Percentiles rank a stretch among this genome's conserved stretches.
Evolutionary conservation across 2,797 vertebrate genomes (phyloP).

Genomic region (Ficedula albicollis): DNA sequence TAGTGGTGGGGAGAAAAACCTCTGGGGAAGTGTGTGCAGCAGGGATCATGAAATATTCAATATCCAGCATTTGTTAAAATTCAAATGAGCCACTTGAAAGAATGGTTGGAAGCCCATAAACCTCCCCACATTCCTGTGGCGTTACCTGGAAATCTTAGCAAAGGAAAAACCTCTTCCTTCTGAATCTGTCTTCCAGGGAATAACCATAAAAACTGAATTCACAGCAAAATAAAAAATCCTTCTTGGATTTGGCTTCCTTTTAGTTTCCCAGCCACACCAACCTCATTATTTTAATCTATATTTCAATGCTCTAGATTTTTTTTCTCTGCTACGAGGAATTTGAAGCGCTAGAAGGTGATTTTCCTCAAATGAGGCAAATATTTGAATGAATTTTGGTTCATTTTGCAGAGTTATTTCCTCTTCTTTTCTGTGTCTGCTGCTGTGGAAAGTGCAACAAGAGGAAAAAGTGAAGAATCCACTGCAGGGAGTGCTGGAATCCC

Average conservation of each 20-base stretch:
- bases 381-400: not conserved
- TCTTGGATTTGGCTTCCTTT: accelerated
- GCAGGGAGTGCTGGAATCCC: not conserved
- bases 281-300: not conserved
- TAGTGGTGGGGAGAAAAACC: not conserved
- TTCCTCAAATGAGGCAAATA: not conserved
- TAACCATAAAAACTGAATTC: not conserved
- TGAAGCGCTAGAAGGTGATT: not conserved
- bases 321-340: not conserved
- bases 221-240: not conserved
- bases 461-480: conserved; percentile 24
- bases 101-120: not conserved
- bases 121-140: not conserved
- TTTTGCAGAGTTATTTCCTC: conserved; percentile 68
- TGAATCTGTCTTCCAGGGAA: not conserved
- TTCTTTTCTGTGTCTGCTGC: conserved; percentile 52
- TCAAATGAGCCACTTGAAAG: not conserved
- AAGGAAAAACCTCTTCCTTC: not conserved
- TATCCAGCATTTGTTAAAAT: not conserved
- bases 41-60: not conserved
- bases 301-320: not conserved
- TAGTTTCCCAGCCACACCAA: not conserved
- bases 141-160: not conserved
- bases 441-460: conserved; percentile 61
- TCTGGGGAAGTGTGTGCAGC: not conserved